Evolutionary conservation across 2,797 vertebrate species (phyloP).

Genomic region (Cetoscarus ocellatus): DNA sequence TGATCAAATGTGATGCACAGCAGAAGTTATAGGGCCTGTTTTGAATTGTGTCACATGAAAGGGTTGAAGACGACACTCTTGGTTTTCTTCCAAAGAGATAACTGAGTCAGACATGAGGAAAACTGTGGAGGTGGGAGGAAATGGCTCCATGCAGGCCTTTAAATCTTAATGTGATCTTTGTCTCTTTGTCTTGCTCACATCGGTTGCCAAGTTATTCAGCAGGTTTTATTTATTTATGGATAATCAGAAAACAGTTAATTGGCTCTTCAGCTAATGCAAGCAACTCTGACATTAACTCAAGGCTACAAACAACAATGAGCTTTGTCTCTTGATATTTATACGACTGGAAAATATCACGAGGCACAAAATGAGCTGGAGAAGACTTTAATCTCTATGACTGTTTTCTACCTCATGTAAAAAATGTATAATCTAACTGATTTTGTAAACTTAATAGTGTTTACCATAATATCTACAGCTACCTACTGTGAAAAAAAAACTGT

Average conservation of each 20-base stretch:
- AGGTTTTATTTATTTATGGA: constrained; percentile 2
- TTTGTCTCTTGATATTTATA: neutral
- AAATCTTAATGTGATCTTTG: constrained; percentile 24
- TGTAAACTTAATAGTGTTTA: too few relatives aligned
- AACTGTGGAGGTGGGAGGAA: constrained; percentile 34
- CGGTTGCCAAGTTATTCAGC: constrained; percentile 27
- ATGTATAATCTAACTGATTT: too few relatives aligned
- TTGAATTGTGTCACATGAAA: constrained; percentile 43
- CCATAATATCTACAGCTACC: too few relatives aligned
- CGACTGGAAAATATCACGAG: neutral
- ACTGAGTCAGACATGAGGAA: constrained; percentile 43
- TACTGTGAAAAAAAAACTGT: too few relatives aligned
- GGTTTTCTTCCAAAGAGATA: constrained; percentile 40
- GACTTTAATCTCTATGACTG: too few relatives aligned
- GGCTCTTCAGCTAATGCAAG: constrained; percentile 9
- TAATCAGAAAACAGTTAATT: constrained; percentile 23
- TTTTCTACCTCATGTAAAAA: too few relatives aligned
- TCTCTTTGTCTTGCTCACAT: neutral
- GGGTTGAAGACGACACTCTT: constrained; percentile 52
- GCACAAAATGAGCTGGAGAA: neutral
- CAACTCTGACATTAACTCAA: constrained; percentile 6
- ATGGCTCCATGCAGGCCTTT: constrained; percentile 20
- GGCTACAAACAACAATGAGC: neutral
- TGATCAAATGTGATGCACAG: constrained; percentile 3
- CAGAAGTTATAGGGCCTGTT: constrained; percentile 32